Conservation (phyloP, 2,888 invertebrate genomes). For the Eudemis profundana region DNA sequence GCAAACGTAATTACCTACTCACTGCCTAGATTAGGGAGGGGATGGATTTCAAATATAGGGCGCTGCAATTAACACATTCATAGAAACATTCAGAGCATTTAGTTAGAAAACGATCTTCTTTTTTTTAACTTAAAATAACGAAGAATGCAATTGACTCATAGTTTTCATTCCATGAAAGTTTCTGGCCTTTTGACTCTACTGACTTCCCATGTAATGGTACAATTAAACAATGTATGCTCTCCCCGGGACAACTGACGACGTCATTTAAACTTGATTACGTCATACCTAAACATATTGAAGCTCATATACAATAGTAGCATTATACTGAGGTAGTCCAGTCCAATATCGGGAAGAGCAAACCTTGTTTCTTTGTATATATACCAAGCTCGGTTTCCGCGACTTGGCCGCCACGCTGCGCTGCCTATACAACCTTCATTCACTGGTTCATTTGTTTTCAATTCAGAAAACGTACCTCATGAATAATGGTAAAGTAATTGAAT, state of each 20-base stretch:
- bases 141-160: background rate
- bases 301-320: no score
- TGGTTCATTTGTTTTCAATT: conserved; percentile 2
- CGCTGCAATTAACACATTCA: background rate
- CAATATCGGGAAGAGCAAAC: background rate
- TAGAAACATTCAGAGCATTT: conserved; percentile 10
- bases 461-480: background rate
- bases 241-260: no score
- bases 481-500: background rate
- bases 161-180: no score
- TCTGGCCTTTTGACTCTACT: no score
- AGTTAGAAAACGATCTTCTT: background rate
- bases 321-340: no score
- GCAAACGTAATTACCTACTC: conserved; percentile 27
- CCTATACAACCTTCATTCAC: background rate
- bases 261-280: no score
- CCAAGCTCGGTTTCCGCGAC: background rate
- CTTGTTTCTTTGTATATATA: no score
- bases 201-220: no score
- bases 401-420: background rate
- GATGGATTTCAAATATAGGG: background rate
- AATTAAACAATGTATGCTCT: no score
- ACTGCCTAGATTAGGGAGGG: background rate
- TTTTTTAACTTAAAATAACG: background rate
- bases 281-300: no score